Percentiles rank a stretch among this genome's conserved stretches.
These are phyloP conservation scores for Phorcus lineatus DNA, from an alignment of 2,888 invertebrate genomes.

Conservation along the genomic window DNA sequence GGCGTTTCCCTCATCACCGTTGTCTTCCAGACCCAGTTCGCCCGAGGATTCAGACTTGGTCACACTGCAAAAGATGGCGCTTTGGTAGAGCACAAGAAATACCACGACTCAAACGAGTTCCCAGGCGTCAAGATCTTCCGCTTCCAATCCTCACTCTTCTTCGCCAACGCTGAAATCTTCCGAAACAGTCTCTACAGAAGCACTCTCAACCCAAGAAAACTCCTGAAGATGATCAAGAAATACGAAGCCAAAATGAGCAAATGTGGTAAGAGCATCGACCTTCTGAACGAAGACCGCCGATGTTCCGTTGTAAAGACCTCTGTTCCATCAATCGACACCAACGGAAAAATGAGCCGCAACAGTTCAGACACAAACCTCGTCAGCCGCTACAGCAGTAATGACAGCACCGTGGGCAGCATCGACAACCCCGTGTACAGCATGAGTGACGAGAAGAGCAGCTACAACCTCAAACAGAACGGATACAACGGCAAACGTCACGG, in stretches of 20 bases:
- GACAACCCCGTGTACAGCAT: conserved; percentile 47
- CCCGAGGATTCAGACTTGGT: conserved; percentile 64
- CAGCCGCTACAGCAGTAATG: conserved; percentile 20
- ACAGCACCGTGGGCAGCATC: conserved; percentile 34
- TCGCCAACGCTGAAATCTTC: conserved; percentile 73
- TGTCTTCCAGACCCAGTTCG: conserved; percentile 68
- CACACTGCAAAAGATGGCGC: conserved; percentile 57
- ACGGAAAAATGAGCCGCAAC: background rate
- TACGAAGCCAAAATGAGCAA: conserved; percentile 43
- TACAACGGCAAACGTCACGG: conserved; percentile 25
- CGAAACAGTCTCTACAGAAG: conserved; percentile 63
- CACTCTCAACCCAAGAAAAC: conserved; percentile 68
- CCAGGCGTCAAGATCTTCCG: conserved; percentile 69
- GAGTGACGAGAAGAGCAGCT: conserved; percentile 41
- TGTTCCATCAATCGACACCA: conserved; percentile 17
- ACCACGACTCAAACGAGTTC: conserved; percentile 61
- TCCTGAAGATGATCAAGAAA: conserved; percentile 65
- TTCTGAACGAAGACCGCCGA: conserved; percentile 26
- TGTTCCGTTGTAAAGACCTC: conserved; percentile 37
- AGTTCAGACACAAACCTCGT: background rate
- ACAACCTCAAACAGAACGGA: conserved; percentile 20
- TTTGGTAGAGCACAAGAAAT: conserved; percentile 58
- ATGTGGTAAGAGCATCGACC: background rate
- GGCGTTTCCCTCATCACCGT: conserved; percentile 67
- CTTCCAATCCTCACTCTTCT: conserved; percentile 70